Conservation (phyloP, 30 jellyfish, hydroid and myxozoan species). For the Hydra vulgaris region DNA sequence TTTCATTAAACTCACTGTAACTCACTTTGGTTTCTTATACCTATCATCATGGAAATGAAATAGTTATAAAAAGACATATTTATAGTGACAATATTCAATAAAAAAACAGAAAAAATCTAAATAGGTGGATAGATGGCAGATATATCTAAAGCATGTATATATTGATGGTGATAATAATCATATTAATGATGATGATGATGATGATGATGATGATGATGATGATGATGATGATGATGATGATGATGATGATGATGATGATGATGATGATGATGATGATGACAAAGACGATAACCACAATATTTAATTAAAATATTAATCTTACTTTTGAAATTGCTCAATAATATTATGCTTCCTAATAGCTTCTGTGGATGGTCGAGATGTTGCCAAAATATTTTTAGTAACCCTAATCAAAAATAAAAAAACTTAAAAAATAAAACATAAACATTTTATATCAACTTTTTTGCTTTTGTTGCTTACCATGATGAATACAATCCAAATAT, state of each 20-base stretch:
- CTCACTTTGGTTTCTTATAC: too few species aligned
- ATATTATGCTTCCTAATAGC: constrained; percentile 53
- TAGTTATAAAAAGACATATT: too few species aligned
- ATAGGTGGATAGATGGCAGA: too few species aligned
- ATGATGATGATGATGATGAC: constrained; percentile 7
- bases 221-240: constrained; percentile 7
- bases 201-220: constrained; percentile 5
- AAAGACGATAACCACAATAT: background rate
- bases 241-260: constrained; percentile 7
- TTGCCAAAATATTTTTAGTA: constrained; percentile 61
- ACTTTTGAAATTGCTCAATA: constrained; percentile 63
- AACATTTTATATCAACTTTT: background rate
- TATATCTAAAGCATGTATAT: too few species aligned
- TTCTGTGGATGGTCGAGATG: constrained; percentile 82
- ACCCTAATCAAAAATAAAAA: constrained; percentile 34
- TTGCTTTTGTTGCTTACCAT: constrained; percentile 65
- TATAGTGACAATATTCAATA: too few species aligned
- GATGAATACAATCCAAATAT: constrained; percentile 75
- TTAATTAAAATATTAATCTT: constrained; percentile 7
- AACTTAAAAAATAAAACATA: background rate
- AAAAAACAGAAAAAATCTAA: too few species aligned
- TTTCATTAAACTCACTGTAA: too few species aligned
- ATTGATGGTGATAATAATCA: too few species aligned
- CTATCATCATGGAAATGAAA: too few species aligned
- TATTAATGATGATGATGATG: background rate